Evolutionary conservation across 2,888 invertebrate species (phyloP).

Genomic region (Meganola albula): DNA sequence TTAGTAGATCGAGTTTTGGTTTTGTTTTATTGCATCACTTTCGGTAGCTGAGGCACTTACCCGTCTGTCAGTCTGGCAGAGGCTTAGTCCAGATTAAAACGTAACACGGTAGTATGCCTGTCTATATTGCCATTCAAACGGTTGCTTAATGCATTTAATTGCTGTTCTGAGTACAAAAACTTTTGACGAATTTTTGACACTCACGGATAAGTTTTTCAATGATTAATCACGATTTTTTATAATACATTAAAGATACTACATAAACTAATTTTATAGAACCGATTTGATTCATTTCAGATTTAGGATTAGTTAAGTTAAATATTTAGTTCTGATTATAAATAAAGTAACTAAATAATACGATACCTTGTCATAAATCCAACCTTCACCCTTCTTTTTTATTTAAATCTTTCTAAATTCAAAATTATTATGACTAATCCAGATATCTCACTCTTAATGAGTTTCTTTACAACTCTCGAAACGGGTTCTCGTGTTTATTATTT

Average conservation of each 20-base stretch:
- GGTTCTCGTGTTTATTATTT: no score
- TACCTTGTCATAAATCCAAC: no score
- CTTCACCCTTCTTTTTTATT: no score
- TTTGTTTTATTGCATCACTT: constrained; percentile 51
- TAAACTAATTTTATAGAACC: no score
- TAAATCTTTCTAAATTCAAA: no score
- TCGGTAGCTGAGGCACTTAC: constrained; percentile 64
- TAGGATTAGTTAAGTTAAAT: constrained; percentile 4
- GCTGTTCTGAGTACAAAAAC: constrained; percentile 37
- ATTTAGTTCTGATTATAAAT: no score
- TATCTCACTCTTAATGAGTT: no score
- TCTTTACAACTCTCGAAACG: no score
- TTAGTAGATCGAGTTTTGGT: constrained; percentile 64
- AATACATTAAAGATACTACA: constrained; percentile 4
- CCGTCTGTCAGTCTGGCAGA: constrained; percentile 60
- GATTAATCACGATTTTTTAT: constrained; percentile 28
- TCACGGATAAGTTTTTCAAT: constrained; percentile 28
- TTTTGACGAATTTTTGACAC: constrained; percentile 34
- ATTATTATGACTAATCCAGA: no score
- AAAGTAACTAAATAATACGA: no score
- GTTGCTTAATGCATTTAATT: constrained; percentile 66
- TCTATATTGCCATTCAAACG: constrained; percentile 56
- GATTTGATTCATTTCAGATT: constrained; percentile 16
- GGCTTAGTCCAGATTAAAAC: constrained; percentile 70
- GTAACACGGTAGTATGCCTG: constrained; percentile 73